These are phyloP conservation scores for Scrobipalpa atriplicella DNA, from an alignment of 2,888 invertebrate genomes.

Conservation along the genomic window DNA sequence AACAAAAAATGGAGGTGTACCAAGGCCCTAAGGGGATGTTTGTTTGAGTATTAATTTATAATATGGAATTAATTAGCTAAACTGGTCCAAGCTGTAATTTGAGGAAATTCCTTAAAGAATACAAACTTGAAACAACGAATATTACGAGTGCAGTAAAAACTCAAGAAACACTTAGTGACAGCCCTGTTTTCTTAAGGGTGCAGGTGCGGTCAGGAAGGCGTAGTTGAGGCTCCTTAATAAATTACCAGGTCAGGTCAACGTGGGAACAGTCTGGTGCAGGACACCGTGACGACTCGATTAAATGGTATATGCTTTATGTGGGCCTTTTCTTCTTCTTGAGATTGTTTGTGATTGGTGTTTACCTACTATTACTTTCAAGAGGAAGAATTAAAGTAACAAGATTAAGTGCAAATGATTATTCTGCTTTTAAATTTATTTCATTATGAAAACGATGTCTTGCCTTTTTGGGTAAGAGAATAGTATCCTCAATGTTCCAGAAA, in stretches of 20 bases:
- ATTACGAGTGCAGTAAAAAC: neutral
- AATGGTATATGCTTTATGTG: conserved; percentile 18
- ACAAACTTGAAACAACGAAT: no score
- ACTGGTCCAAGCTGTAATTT: no score
- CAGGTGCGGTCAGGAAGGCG: conserved; percentile 78
- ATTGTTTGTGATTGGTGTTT: neutral
- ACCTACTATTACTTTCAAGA: neutral
- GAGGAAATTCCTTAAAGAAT: no score
- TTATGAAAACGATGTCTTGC: neutral
- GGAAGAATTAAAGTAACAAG: no score
- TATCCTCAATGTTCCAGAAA: conserved; percentile 3
- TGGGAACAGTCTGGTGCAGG: conserved; percentile 69
- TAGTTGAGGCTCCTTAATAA: conserved; percentile 68
- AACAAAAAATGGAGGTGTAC: no score
- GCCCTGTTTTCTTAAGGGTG: conserved; percentile 71
- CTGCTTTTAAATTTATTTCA: no score
- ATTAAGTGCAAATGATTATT: no score
- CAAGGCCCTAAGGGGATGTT: no score
- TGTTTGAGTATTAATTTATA: no score
- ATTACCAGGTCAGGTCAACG: conserved; percentile 79
- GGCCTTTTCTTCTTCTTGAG: neutral
- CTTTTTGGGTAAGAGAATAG: neutral
- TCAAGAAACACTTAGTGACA: conserved; percentile 40
- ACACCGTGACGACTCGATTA: conserved; percentile 60
- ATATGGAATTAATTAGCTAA: no score